These are phyloP conservation scores for Drosophila nigricruria DNA, from an alignment of 2,888 invertebrate genomes.

Conservation along the genomic window DNA sequence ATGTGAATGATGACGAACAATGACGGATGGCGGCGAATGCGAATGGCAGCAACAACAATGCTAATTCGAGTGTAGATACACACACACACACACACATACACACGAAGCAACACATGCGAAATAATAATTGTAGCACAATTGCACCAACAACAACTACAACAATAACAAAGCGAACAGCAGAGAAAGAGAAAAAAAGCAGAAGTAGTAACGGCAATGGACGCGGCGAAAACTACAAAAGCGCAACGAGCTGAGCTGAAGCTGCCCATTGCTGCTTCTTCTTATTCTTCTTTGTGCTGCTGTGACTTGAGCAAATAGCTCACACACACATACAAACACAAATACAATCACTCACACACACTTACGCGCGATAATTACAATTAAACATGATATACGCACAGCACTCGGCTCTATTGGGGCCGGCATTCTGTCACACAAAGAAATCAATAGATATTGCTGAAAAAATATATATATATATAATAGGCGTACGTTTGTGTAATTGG, in stretches of 20 bases:
- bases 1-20: slow-evolving; percentile 68
- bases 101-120: slow-evolving; percentile 66
- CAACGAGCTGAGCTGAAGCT: slow-evolving; percentile 64
- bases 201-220: slow-evolving; percentile 32
- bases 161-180: slow-evolving; percentile 19
- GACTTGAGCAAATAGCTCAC: slow-evolving; percentile 47
- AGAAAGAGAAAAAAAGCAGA: slow-evolving; percentile 29
- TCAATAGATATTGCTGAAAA: slow-evolving; percentile 73
- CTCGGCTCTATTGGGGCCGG: slow-evolving; percentile 27
- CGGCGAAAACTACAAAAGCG: slow-evolving; percentile 67
- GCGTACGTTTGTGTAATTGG: slow-evolving; percentile 57
- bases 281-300: slow-evolving; percentile 19
- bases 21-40: slow-evolving; percentile 68
- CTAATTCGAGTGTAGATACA: slow-evolving; percentile 77
- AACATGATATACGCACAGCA: slow-evolving; percentile 63
- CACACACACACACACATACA: neutral
- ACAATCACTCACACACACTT: slow-evolving; percentile 10
- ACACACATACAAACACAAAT: slow-evolving; percentile 20
- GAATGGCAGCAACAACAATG: slow-evolving; percentile 62
- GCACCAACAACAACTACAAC: slow-evolving; percentile 42
- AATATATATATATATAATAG: slow-evolving; percentile 6
- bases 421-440: slow-evolving; percentile 73
- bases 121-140: slow-evolving; percentile 79
- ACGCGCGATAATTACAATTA: slow-evolving; percentile 73
- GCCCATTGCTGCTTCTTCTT: slow-evolving; percentile 46